Evolutionary conservation across 1,140 invertebrate genomes (phyloP), one percentile per base, ranked within the genome.

Genomic region (Aphelenchoides besseyi): DNA sequence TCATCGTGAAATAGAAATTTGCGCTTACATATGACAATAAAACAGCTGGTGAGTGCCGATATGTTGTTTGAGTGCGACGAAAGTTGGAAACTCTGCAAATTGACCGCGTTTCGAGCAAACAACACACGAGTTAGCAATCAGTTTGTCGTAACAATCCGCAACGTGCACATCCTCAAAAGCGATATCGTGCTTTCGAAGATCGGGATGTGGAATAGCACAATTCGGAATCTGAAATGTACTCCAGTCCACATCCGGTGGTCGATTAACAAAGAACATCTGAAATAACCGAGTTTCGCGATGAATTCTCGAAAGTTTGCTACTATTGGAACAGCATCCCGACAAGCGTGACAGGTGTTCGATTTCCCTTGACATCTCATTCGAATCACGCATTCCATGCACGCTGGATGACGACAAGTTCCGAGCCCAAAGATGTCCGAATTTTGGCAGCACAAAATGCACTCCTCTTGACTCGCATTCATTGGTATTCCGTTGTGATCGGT

Each of bases 111-210:
- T n/a, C 52, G 32, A 48, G 57, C 77, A 79, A 48, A 75, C 66
- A 28, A 71, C 67, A 68, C 77, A 79, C 18, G 74, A 67, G 48
- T 73, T 71, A 5, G 73, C 59, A 23, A 75, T 36, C 37, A 72
- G 75, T 26, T 71, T 61, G 8, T 79, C 77, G 52, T 79, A 79
- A 32, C 61, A 32, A 18, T 41, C 36, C 2, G 48, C 64, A 3
- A 71, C 67, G 16, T 73, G 52, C 18, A 32, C 68, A 52, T 75
- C 74, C n/a, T 75, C 63, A 68, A 79, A 79, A 5, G 67, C n/a
- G 36, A 78, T 68, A 41, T 63, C 63, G 55, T 61, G 64, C 28
- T 57, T 69, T 16, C 16, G 28, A 37, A 29, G 23, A 66, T 69
- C 74, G 16, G 74, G 18, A 66, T 71, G 55, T 33, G 35, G 16